Base-by-base conservation (phyloP, 2,113 vertebrate genomes). In the human (Homo sapiens) region DNA sequence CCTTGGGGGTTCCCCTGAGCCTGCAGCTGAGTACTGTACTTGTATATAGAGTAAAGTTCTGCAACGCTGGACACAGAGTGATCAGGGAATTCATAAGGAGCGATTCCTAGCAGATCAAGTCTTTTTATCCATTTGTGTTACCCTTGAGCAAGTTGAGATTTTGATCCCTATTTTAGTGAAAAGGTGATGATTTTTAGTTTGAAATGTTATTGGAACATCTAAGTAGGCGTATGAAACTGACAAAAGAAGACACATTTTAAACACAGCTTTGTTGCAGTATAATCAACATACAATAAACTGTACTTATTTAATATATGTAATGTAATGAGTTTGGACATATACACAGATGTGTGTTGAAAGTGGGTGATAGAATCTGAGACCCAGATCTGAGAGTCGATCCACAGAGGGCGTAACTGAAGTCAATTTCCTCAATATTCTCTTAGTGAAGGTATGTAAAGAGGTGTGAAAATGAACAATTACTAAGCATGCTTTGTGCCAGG, bases 401-500 rank as follows among this genome's bases (percentile, higher is more conserved):
- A 8, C 35, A 75, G 22, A 68, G 20, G 17, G 55, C 48, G 43
- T 52, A 75, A 45, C 68, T 90, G 20, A 94, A 89, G 72, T 91
- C 43, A 86, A 82, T 76, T 48, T 59, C n/a, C 7, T 48, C 78
- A 89, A 18, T 13, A 76, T 22, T 80, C n/a, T 75, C 25, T 96
- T 91, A 89, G 45, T 86, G 35, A 96, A 89, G 8, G 7, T 94
- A 32, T 23, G 3, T 81, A 96, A 88, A 95, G 20, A 90, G 6
- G 4, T 57, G 14, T 82, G 57, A 93, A 96, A 94, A 93, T 89
- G 35, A 81, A 45, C 59, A 78, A 78, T 85, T 76, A 88, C 18
- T 73, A 6, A 87, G 6, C 11, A 92, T 18, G 5, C 17, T 84
- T 95, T 9, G 1, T 48, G 20, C 5, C 5, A 86, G 27, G 45